Conservation (phyloP, 2,797 vertebrate genomes). For the Chrysocyon brachyurus region DNA sequence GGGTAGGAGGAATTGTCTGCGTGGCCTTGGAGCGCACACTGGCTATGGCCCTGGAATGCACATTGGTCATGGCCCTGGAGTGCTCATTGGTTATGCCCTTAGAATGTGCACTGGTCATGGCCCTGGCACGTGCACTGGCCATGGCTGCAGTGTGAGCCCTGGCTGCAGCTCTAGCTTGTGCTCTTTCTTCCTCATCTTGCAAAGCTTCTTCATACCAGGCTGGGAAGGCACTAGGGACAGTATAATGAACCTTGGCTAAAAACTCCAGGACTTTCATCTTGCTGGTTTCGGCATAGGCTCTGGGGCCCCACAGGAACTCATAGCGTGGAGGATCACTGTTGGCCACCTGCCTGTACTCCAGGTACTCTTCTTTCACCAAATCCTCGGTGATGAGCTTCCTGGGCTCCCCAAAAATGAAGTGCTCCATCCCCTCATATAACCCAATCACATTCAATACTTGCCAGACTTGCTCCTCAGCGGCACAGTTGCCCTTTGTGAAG, state of each 20-base stretch:
- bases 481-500: neutral
- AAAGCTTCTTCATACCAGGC: neutral
- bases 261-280: conserved; percentile 57
- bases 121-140: neutral
- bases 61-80: neutral
- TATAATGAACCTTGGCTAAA: neutral
- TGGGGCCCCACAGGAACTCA: conserved; percentile 44
- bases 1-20: neutral
- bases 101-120: neutral
- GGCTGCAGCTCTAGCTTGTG: conserved; percentile 24
- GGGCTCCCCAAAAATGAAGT: conserved; percentile 32
- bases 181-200: conserved; percentile 60
- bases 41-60: neutral
- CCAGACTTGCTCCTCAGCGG: conserved; percentile 60
- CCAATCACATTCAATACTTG: conserved; percentile 52
- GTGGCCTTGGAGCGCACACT: neutral
- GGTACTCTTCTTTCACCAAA: conserved; percentile 52
- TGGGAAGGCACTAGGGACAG: neutral
- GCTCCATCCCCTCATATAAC: neutral
- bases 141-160: neutral
- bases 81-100: neutral
- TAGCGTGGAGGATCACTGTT: neutral
- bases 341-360: neutral
- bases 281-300: neutral
- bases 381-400: conserved; percentile 43